Conservation (phyloP, 2,797 vertebrate species). For the Chaetodon trifasciatus region DNA sequence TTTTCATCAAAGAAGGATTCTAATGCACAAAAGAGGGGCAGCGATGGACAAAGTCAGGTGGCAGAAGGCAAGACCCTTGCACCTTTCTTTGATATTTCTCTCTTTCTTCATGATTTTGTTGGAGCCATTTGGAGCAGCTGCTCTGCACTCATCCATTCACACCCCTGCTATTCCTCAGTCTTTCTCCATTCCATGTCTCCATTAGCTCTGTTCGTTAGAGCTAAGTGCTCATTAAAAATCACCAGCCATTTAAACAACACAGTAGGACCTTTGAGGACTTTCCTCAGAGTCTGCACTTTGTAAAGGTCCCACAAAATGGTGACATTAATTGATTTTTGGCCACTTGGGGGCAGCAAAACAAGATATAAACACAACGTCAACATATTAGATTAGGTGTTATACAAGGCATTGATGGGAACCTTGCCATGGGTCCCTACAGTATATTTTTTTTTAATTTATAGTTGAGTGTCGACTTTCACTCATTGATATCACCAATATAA, state of each 20-base stretch:
- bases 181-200: background rate
- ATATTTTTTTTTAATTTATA: no score
- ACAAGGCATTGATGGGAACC: no score
- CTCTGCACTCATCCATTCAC: slow-evolving; percentile 11
- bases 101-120: slow-evolving; percentile 6
- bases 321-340: background rate
- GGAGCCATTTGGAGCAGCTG: background rate
- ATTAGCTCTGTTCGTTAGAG: background rate
- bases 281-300: background rate
- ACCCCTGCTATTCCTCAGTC: background rate
- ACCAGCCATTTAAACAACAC: slow-evolving; percentile 8
- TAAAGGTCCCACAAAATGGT: background rate
- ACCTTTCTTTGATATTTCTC: background rate
- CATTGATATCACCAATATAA: no score
- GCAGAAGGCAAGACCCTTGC: background rate
- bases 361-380: background rate
- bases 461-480: background rate
- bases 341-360: background rate
- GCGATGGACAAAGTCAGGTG: slow-evolving; percentile 42
- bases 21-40: slow-evolving; percentile 39
- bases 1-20: slow-evolving; percentile 53
- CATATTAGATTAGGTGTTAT: background rate
- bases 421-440: background rate
- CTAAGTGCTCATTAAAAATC: slow-evolving; percentile 31
- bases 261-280: background rate